These are phyloP conservation scores for Diogma glabrata DNA, from an alignment of 2,888 invertebrate genomes.

Conservation along the genomic window DNA sequence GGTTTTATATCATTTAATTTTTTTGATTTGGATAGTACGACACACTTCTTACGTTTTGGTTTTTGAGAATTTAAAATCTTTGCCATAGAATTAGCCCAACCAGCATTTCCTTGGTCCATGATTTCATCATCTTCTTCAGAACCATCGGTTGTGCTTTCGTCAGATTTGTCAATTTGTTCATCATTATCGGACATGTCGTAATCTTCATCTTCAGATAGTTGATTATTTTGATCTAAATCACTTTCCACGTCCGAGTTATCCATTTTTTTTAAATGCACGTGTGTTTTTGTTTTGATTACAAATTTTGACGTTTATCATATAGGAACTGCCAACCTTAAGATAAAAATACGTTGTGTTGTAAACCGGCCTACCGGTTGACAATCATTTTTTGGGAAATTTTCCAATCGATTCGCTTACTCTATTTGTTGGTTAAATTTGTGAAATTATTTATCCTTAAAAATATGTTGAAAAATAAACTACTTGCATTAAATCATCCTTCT, in stretches of 20 bases:
- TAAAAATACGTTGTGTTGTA: too few species aligned
- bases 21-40: slow-evolving; percentile 70
- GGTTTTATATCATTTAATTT: slow-evolving; percentile 45
- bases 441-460: slow-evolving; percentile 21
- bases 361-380: too few species aligned
- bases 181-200: slow-evolving; percentile 5
- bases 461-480: slow-evolving; percentile 68
- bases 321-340: too few species aligned
- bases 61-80: slow-evolving; percentile 66
- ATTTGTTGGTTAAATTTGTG: background rate
- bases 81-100: slow-evolving; percentile 73
- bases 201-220: slow-evolving; percentile 13
- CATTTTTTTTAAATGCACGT: slow-evolving; percentile 6
- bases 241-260: background rate
- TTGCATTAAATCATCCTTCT: slow-evolving; percentile 65
- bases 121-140: slow-evolving; percentile 13
- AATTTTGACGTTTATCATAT: too few species aligned
- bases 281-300: background rate
- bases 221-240: slow-evolving; percentile 10
- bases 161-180: background rate
- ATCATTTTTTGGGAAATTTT: too few species aligned
- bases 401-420: background rate
- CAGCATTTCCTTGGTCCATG: slow-evolving; percentile 56
- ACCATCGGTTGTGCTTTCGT: background rate
- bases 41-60: slow-evolving; percentile 59